A percentile compares a stretch with the other conserved stretches of the same genome.
These are phyloP conservation scores for Charadrius vociferus DNA, from an alignment of 2,113 vertebrate genomes.

Conservation along the genomic window DNA sequence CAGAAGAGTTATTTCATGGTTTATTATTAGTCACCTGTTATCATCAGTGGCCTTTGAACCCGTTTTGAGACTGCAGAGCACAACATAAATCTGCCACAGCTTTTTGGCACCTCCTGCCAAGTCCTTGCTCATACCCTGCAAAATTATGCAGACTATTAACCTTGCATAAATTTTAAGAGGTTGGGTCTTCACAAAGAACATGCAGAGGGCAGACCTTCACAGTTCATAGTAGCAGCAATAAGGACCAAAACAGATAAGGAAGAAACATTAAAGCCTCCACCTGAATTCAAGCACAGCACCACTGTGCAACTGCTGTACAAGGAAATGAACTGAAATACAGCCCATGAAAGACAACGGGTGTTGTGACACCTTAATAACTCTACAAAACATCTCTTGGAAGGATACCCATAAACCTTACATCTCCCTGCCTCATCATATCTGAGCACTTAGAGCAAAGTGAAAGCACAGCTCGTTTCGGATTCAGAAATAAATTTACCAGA, in stretches of 20 bases:
- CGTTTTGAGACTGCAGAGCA: not conserved
- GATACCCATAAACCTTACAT: not conserved
- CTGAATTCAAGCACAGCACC: not conserved
- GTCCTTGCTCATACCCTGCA: constrained; percentile 2
- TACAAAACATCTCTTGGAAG: not conserved
- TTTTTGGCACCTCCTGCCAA: constrained; percentile 27
- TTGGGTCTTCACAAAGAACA: constrained; percentile 1
- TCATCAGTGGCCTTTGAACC: constrained; percentile 22
- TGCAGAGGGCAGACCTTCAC: not conserved
- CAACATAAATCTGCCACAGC: constrained; percentile 33
- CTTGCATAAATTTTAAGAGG: constrained; percentile 21
- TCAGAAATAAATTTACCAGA: not conserved
- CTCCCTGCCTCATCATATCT: not conserved
- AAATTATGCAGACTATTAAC: constrained; percentile 43
- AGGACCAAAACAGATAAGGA: not conserved
- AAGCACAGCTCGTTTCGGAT: not conserved
- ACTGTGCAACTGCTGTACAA: not conserved
- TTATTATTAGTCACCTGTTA: constrained; percentile 16
- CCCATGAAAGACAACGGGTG: not conserved
- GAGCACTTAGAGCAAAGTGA: not conserved
- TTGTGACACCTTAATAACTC: not conserved
- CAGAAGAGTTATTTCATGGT: constrained; percentile 2
- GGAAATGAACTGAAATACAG: not conserved
- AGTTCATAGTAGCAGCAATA: not conserved
- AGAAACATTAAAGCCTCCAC: not conserved